phyloP scores from a whole-genome alignment of 2,888 invertebrate species.

The Arenicola marina region DNA sequence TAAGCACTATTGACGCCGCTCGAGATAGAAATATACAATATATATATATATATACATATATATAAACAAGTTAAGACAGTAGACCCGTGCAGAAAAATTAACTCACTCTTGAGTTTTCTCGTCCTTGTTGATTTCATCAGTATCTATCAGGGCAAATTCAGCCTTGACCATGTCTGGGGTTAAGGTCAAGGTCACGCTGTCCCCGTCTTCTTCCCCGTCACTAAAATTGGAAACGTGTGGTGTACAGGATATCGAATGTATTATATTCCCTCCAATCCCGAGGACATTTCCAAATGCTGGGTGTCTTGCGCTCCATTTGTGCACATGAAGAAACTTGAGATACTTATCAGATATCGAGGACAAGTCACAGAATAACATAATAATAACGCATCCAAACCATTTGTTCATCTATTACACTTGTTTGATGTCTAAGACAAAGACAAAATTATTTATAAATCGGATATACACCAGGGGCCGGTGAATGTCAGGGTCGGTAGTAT shows the following conservation, averaged over 20 bases:
- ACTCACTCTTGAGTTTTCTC: conserved; percentile 26
- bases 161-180: conserved; percentile 57
- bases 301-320: not conserved
- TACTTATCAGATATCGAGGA: no score
- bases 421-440: no score
- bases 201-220: not conserved
- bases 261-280: not conserved
- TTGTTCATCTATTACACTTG: no score
- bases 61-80: not conserved
- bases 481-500: no score
- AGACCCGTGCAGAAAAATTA: not conserved
- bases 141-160: conserved; percentile 44
- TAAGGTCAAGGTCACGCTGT: conserved; percentile 26
- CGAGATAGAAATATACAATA: not conserved
- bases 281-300: not conserved
- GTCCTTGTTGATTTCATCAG: conserved; percentile 8
- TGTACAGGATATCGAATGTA: not conserved
- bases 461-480: no score
- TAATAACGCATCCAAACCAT: no score
- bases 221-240: no score
- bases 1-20: no score
- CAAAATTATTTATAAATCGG: no score
- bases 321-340: not conserved
- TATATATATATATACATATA: not conserved
- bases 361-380: no score